Percentiles rank a stretch among this genome's conserved stretches.
Conservation (phyloP, 2,797 vertebrate species). For the Anniella stebbinsi region DNA sequence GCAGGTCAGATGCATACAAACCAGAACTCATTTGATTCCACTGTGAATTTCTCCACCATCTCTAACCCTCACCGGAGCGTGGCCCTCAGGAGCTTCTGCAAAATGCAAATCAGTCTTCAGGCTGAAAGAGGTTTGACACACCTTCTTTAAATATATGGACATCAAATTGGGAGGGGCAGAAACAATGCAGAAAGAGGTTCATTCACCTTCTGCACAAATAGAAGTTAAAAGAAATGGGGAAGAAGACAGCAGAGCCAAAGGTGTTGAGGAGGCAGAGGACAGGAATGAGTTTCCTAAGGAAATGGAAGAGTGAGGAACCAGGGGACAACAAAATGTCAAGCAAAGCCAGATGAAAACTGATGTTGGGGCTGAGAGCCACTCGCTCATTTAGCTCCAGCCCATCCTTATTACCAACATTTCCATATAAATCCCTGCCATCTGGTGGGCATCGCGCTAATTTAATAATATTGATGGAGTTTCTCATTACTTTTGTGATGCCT, state of each 20-base stretch:
- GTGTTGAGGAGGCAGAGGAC: background rate
- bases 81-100: too few relatives aligned
- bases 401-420: background rate
- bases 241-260: too few relatives aligned
- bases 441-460: conserved; percentile 1
- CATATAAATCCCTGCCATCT: background rate
- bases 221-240: background rate
- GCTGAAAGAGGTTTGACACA: too few relatives aligned
- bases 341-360: background rate
- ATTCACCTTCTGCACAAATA: too few relatives aligned
- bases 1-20: too few relatives aligned
- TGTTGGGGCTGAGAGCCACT: background rate
- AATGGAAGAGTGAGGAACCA: background rate
- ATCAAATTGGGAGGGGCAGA: too few relatives aligned
- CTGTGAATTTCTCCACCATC: too few relatives aligned
- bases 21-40: too few relatives aligned
- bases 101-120: too few relatives aligned
- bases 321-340: background rate
- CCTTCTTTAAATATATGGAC: too few relatives aligned
- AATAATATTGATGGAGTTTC: conserved; percentile 3
- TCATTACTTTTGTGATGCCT: conserved; percentile 5
- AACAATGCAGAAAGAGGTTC: too few relatives aligned
- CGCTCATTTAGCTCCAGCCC: background rate
- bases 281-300: background rate
- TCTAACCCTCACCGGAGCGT: too few relatives aligned